A percentile compares a stretch with the other conserved stretches of the same genome.
Conservation (phyloP, 2,888 invertebrate genomes). For the Thecophora atra region DNA sequence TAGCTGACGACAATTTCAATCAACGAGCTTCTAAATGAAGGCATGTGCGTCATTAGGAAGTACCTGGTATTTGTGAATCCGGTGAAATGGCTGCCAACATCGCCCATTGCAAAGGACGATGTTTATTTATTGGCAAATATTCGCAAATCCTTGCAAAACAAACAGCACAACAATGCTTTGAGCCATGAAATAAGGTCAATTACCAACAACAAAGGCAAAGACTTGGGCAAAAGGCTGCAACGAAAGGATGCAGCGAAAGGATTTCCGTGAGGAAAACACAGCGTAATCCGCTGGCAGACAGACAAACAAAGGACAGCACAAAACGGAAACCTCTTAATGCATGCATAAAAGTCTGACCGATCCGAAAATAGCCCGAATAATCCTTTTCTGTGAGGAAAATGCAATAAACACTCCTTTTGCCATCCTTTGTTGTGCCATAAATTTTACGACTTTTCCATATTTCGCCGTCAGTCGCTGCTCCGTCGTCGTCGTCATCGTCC, state of each 20-base stretch:
- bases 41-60: too few relatives aligned
- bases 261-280: constrained; percentile 42
- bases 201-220: constrained; percentile 26
- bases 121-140: constrained; percentile 29
- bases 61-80: too few relatives aligned
- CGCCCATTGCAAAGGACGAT: background rate
- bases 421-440: constrained; percentile 25
- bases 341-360: background rate
- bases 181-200: constrained; percentile 48
- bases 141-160: constrained; percentile 29
- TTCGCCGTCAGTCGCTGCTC: constrained; percentile 5
- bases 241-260: constrained; percentile 49
- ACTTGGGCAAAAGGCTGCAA: too few relatives aligned
- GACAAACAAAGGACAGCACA: constrained; percentile 6
- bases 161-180: constrained; percentile 31
- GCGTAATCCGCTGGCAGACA: background rate
- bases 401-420: constrained; percentile 35
- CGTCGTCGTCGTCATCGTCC: too few relatives aligned
- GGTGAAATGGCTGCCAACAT: too few relatives aligned
- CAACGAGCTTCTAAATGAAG: background rate
- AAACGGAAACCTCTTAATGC: background rate
- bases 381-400: constrained; percentile 58
- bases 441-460: constrained; percentile 18
- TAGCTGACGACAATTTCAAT: background rate
- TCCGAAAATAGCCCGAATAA: constrained; percentile 54